Evolutionary conservation across 2,113 vertebrate genomes (phyloP).

Genomic region (Microcebus tavaratra): DNA sequence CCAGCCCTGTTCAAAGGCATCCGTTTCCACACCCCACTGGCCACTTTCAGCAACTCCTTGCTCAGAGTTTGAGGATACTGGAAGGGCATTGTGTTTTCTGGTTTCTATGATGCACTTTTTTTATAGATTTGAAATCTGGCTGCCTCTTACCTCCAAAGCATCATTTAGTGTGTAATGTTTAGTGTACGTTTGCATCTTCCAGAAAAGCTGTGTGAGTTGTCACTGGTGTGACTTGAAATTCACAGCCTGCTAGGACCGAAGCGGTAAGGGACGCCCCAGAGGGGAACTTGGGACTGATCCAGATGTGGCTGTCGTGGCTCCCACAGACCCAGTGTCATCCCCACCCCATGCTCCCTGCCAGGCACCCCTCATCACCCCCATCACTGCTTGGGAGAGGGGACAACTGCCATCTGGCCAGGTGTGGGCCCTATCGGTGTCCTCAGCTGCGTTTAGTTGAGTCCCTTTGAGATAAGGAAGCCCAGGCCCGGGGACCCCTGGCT

Average conservation of each 20-base stretch:
- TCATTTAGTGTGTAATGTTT: fast-evolving
- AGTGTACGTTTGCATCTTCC: neutral
- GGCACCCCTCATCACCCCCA: too few species aligned
- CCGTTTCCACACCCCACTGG: fast-evolving
- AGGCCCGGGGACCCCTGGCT: too few species aligned
- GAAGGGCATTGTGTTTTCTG: fast-evolving
- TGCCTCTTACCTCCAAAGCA: neutral
- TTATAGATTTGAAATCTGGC: fast-evolving
- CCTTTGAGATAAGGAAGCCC: fast-evolving
- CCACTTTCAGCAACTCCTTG: fast-evolving
- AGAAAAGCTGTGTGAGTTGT: neutral
- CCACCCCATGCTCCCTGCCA: fast-evolving
- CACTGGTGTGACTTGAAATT: too few species aligned
- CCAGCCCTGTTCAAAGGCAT: too few species aligned
- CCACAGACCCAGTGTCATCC: neutral
- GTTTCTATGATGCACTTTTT: fast-evolving
- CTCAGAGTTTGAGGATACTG: neutral
- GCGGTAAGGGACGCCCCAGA: neutral
- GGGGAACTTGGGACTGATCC: neutral
- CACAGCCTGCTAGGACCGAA: neutral
- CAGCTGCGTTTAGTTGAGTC: fast-evolving
- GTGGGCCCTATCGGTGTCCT: fast-evolving
- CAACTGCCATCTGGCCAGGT: neutral
- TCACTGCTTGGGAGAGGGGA: neutral
- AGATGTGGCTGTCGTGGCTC: too few species aligned